These are phyloP conservation scores for Petaurus breviceps DNA, from an alignment of 2,113 vertebrate species.

Conservation along the genomic window DNA sequence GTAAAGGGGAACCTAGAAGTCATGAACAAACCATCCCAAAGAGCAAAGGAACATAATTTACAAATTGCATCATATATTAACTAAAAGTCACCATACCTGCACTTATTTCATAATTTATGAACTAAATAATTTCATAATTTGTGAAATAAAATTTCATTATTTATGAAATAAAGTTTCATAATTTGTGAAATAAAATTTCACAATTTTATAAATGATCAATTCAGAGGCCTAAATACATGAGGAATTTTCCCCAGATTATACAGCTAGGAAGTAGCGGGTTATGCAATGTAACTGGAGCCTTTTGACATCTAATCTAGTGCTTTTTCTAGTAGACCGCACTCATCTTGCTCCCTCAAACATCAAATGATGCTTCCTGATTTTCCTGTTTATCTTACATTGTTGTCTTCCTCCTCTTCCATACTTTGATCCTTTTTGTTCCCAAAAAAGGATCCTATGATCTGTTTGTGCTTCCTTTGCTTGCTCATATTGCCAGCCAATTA, in stretches of 20 bases:
- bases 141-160: neutral
- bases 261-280: neutral
- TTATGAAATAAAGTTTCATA: too few relatives aligned
- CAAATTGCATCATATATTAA: neutral
- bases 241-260: neutral
- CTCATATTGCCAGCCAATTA: too few relatives aligned
- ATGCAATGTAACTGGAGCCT: neutral
- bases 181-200: neutral
- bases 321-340: neutral
- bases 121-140: neutral
- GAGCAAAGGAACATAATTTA: neutral
- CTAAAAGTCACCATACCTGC: neutral
- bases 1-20: neutral
- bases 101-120: neutral
- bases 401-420: too few relatives aligned
- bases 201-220: neutral
- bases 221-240: neutral
- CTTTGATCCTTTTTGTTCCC: too few relatives aligned
- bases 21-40: neutral
- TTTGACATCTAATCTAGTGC: neutral
- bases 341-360: neutral
- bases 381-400: neutral
- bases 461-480: too few relatives aligned
- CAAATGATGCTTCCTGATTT: neutral
- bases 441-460: too few relatives aligned